A percentile compares a stretch with the other conserved stretches of the same genome.
Evolutionary conservation across 2,113 vertebrate species (phyloP).

Genomic region (Lethenteron reissneri): DNA sequence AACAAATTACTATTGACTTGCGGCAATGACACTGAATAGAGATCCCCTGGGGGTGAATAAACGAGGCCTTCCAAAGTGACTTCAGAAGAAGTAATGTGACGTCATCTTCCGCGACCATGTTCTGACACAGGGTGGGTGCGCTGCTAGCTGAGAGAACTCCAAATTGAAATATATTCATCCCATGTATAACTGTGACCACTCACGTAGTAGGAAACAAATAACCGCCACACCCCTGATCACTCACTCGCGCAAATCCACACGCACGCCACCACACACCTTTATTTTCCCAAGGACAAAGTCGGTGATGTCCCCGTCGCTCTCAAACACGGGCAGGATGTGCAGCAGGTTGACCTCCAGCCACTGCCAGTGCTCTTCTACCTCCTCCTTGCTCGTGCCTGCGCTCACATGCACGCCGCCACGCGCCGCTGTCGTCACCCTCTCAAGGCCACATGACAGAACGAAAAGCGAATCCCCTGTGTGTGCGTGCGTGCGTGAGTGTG

Average conservation of each 20-base stretch:
- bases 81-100: not conserved
- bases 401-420: too few species aligned
- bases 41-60: too few species aligned
- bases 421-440: too few species aligned
- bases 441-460: too few species aligned
- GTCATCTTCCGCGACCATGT: not conserved
- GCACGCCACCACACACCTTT: conserved; percentile 30
- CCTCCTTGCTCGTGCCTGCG: conserved; percentile 54
- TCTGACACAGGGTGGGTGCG: not conserved
- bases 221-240: not conserved
- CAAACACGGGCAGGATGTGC: conserved; percentile 73
- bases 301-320: conserved; percentile 78
- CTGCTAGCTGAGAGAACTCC: not conserved
- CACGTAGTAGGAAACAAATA: not conserved
- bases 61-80: not conserved
- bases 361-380: conserved; percentile 76
- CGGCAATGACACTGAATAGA: too few species aligned
- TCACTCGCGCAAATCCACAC: not conserved
- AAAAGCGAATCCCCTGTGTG: too few species aligned
- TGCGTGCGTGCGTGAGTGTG: too few species aligned
- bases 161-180: not conserved
- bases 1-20: too few species aligned
- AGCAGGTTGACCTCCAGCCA: conserved; percentile 81
- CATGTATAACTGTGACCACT: not conserved
- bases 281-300: conserved; percentile 83